Evolutionary conservation across 64 coral and sea anemone genomes (phyloP).

Genomic region (Actinia tenebrosa): DNA sequence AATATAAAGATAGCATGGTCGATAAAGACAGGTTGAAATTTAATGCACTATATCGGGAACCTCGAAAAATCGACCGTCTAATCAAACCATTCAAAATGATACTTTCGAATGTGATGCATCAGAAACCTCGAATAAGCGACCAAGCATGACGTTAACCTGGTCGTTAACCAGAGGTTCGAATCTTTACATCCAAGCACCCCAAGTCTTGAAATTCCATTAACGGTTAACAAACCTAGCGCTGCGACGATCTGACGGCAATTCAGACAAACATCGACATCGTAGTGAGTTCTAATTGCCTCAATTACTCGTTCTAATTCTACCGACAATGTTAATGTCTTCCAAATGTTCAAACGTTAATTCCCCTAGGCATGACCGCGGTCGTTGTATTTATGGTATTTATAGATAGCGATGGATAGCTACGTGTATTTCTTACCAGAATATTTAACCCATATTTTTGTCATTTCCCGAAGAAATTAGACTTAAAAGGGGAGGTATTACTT

Average conservation of each 20-base stretch:
- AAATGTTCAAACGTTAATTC: not conserved
- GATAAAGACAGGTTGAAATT: not conserved
- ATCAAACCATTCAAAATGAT: too few relatives aligned
- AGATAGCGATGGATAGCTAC: not conserved
- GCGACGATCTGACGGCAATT: not conserved
- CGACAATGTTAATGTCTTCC: conserved; percentile 14
- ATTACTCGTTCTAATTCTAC: conserved; percentile 6
- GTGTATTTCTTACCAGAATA: not conserved
- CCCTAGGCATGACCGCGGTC: not conserved
- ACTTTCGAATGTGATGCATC: not conserved
- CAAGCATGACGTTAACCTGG: too few relatives aligned
- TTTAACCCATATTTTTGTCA: not conserved
- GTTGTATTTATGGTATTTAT: not conserved
- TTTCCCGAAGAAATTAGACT: not conserved
- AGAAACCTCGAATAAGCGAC: not conserved
- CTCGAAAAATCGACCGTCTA: too few relatives aligned
- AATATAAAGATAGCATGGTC: not conserved
- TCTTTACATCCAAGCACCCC: too few relatives aligned
- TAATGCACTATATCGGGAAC: too few relatives aligned
- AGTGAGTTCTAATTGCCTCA: not conserved
- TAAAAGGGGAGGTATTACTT: not conserved
- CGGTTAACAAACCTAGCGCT: not conserved
- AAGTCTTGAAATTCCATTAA: conserved; percentile 1
- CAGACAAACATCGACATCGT: not conserved
- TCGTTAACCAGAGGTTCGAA: too few relatives aligned